These are phyloP conservation scores for Drosophila equinoxialis DNA, from an alignment of 1,140 invertebrate species.

Conservation along the genomic window DNA sequence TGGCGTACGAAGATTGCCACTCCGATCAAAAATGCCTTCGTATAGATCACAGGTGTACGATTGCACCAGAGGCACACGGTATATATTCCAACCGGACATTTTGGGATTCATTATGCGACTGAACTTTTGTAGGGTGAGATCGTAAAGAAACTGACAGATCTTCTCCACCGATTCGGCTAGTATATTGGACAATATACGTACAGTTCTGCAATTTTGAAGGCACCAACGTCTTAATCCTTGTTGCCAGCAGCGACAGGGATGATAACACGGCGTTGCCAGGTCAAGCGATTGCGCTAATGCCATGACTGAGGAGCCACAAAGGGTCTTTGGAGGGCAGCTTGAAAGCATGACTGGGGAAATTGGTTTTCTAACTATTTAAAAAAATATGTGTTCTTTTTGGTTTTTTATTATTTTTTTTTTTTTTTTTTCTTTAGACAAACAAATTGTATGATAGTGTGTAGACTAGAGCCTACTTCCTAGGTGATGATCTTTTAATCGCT, in stretches of 20 bases:
- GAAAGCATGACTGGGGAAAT: not conserved
- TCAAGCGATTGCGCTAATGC: not conserved
- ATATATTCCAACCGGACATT: constrained; percentile 31
- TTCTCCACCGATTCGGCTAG: constrained; percentile 12
- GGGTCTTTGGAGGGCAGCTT: not conserved
- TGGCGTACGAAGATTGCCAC: constrained; percentile 30
- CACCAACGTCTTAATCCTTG: constrained; percentile 32
- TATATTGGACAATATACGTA: constrained; percentile 22
- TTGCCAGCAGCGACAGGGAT: not conserved
- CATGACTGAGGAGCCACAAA: not conserved
- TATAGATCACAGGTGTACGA: constrained; percentile 44
- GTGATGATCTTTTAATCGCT: not conserved
- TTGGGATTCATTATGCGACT: constrained; percentile 39
- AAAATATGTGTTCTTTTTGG: too few relatives aligned
- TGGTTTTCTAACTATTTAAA: not conserved
- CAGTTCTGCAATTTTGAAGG: constrained; percentile 7
- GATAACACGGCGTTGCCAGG: not conserved
- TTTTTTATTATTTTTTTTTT: too few relatives aligned
- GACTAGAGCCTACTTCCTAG: not conserved
- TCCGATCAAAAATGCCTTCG: constrained; percentile 40
- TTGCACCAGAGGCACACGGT: constrained; percentile 39
- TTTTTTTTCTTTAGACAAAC: too few relatives aligned
- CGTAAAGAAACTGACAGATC: constrained; percentile 36
- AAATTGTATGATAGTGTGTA: too few relatives aligned
- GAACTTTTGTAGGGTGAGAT: constrained; percentile 51